phyloP scores from a whole-genome alignment of 2,888 invertebrate species.

The Dysmachus trigonus region DNA sequence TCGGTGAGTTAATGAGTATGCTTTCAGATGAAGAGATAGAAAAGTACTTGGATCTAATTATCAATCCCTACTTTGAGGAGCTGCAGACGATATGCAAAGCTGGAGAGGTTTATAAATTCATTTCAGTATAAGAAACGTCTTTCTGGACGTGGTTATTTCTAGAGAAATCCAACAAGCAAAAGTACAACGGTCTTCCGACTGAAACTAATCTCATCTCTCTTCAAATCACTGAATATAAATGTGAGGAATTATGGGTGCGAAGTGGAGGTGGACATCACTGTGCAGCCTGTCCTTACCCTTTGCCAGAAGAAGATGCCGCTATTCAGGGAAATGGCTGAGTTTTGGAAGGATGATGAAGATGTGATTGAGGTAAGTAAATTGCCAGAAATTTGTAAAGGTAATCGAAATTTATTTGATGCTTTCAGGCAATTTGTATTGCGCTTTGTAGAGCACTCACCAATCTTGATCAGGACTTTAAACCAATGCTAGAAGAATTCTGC shows the following conservation, averaged over 20 bases:
- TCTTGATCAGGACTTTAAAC: slow-evolving; percentile 74
- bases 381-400: not conserved
- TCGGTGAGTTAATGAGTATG: slow-evolving; percentile 77
- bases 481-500: slow-evolving; percentile 74
- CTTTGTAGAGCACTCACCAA: slow-evolving; percentile 78
- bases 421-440: slow-evolving; percentile 76
- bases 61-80: slow-evolving; percentile 74
- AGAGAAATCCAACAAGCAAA: slow-evolving; percentile 55
- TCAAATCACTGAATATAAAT: slow-evolving; percentile 69
- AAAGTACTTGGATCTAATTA: slow-evolving; percentile 73
- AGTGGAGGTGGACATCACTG: slow-evolving; percentile 57
- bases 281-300: slow-evolving; percentile 69
- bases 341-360: slow-evolving; percentile 71
- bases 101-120: slow-evolving; percentile 63
- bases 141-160: not conserved
- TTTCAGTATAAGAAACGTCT: not conserved
- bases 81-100: slow-evolving; percentile 67
- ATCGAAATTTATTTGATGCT: slow-evolving; percentile 39
- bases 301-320: slow-evolving; percentile 72
- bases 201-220: slow-evolving; percentile 74
- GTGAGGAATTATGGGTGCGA: slow-evolving; percentile 60
- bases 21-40: slow-evolving; percentile 72
- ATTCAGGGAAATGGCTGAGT: slow-evolving; percentile 69
- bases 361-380: slow-evolving; percentile 70
- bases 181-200: slow-evolving; percentile 70